phyloP scores from a whole-genome alignment of 2,797 vertebrate species.

The Aythya fuligula region DNA sequence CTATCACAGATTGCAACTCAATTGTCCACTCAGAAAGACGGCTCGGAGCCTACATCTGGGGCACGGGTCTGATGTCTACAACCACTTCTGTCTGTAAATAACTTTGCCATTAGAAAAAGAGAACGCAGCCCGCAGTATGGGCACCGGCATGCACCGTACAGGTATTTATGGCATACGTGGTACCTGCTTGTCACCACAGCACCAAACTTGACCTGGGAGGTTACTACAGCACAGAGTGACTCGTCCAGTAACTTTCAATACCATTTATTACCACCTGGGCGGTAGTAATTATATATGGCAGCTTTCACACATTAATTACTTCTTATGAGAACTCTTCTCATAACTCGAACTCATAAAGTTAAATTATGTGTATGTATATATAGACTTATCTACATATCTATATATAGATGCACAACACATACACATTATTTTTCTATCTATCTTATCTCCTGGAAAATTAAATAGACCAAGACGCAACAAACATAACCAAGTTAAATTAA shows the following conservation, averaged over 20 bases:
- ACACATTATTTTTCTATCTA: not conserved
- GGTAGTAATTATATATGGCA: not conserved
- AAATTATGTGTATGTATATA: not conserved
- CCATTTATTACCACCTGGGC: not conserved
- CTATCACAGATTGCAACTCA: not conserved
- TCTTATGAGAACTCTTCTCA: not conserved
- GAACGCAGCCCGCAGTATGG: not conserved
- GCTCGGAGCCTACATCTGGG: not conserved
- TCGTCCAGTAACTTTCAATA: not conserved
- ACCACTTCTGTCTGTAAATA: not conserved
- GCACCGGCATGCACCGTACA: not conserved
- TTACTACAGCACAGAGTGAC: not conserved
- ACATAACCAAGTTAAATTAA: not conserved
- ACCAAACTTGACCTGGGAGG: not conserved
- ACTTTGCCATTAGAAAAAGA: not conserved
- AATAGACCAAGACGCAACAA: not conserved
- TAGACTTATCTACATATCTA: not conserved
- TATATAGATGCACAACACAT: not conserved
- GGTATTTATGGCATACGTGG: fast-evolving
- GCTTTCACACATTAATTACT: not conserved
- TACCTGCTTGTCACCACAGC: not conserved
- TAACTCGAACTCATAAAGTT: not conserved
- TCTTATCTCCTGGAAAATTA: not conserved
- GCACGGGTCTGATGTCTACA: not conserved
- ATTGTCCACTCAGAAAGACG: not conserved